phyloP scores from a whole-genome alignment of 2,113 vertebrate genomes.

The Crotalus helleri region DNA sequence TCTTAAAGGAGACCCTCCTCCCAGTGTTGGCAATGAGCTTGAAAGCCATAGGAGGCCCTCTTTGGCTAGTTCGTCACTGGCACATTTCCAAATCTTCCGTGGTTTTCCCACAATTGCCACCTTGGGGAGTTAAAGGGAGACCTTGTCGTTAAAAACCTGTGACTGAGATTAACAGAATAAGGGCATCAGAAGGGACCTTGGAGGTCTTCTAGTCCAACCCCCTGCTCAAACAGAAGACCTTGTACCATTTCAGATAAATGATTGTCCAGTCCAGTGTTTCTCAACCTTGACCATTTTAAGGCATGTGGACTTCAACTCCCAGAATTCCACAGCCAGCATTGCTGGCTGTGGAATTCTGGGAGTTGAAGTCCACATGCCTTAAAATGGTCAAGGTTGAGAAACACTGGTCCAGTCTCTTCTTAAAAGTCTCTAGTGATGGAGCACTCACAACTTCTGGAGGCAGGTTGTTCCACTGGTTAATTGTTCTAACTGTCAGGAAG shows the following conservation, averaged over 20 bases:
- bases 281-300: too few relatives aligned
- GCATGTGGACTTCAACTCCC: too few relatives aligned
- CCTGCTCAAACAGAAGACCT: neutral
- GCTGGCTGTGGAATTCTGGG: too few relatives aligned
- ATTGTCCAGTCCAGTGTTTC: neutral
- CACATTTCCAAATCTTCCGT: neutral
- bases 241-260: neutral
- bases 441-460: neutral
- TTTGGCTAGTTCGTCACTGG: neutral
- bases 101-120: neutral
- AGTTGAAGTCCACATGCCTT: too few relatives aligned
- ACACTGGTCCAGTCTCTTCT: neutral
- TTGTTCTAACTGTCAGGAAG: neutral
- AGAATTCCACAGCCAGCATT: too few relatives aligned
- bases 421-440: neutral
- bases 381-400: too few relatives aligned
- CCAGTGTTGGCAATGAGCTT: neutral
- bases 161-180: neutral
- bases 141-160: neutral
- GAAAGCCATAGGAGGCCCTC: neutral
- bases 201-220: neutral
- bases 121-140: neutral
- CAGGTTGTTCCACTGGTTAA: neutral
- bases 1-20: neutral
- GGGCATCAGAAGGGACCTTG: neutral